phyloP scores from a whole-genome alignment of 2,797 vertebrate genomes.

The Xiphorhynchus erythropygius region DNA sequence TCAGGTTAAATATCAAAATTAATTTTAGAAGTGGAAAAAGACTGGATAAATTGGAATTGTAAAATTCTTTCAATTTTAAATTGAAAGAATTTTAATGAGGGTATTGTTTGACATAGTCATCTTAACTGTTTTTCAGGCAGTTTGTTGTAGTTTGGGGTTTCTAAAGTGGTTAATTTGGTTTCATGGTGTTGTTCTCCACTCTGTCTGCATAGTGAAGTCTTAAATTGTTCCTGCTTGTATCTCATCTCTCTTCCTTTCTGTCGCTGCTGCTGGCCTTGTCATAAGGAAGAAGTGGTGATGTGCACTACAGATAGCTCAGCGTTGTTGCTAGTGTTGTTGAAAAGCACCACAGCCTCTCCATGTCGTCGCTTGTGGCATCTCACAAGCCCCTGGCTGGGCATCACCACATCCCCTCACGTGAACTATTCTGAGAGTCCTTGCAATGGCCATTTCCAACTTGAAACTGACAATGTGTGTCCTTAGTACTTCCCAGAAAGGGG shows the following conservation, averaged over 20 bases:
- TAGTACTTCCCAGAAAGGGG: background rate
- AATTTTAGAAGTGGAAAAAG: background rate
- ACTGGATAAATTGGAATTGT: background rate
- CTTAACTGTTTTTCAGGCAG: background rate
- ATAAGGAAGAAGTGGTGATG: background rate
- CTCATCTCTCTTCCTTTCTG: background rate
- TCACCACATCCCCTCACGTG: background rate
- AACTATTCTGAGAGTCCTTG: background rate
- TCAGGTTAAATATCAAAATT: background rate
- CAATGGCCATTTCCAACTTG: background rate
- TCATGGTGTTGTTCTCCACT: background rate
- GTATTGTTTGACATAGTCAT: background rate
- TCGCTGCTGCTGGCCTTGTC: background rate
- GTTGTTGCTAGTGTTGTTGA: background rate
- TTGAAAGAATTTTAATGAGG: background rate
- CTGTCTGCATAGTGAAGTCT: background rate
- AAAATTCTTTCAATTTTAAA: background rate
- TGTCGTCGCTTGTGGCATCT: background rate
- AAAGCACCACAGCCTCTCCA: background rate
- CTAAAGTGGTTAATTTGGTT: background rate
- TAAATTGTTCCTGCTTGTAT: background rate
- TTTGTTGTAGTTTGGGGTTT: background rate
- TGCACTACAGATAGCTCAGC: background rate
- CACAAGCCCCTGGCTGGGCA: background rate
- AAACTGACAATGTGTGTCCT: background rate